These are phyloP conservation scores for Agrenia bidenticulata DNA, from an alignment of 2,888 invertebrate species.

Conservation along the genomic window DNA sequence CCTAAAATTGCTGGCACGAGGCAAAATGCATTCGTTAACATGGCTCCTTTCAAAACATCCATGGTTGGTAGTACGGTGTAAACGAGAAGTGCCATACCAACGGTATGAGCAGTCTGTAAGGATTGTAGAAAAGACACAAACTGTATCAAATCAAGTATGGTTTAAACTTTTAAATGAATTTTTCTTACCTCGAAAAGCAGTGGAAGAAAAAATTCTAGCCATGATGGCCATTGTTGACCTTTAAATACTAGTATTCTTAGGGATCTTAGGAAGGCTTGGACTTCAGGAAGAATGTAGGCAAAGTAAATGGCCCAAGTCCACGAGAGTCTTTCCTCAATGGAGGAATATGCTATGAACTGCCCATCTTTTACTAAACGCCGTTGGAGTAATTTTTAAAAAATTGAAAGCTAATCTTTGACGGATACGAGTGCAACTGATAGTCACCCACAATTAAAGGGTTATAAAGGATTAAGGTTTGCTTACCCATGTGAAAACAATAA, in stretches of 20 bases:
- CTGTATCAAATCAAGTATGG: background rate
- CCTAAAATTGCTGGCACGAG: constrained; percentile 58
- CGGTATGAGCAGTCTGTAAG: constrained; percentile 58
- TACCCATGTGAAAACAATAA: constrained; percentile 35
- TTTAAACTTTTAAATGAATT: background rate
- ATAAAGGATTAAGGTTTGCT: constrained; percentile 3
- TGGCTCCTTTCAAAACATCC: constrained; percentile 58
- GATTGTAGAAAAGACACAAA: too few species aligned
- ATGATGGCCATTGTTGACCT: constrained; percentile 42
- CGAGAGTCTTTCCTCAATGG: constrained; percentile 53
- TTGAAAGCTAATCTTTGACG: background rate
- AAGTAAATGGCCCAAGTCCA: constrained; percentile 55
- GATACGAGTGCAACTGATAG: background rate
- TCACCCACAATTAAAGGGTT: background rate
- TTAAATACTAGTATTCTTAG: constrained; percentile 54
- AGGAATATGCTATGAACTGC: constrained; percentile 38
- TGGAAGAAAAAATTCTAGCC: constrained; percentile 39
- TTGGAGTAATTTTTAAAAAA: background rate
- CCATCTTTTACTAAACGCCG: constrained; percentile 23
- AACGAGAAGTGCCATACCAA: constrained; percentile 59
- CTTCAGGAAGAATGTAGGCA: constrained; percentile 54
- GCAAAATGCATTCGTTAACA: constrained; percentile 59
- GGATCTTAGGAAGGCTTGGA: constrained; percentile 53
- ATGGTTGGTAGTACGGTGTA: constrained; percentile 59
- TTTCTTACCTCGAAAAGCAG: constrained; percentile 41